Percentiles rank a stretch among this genome's conserved stretches.
Evolutionary conservation across 2,113 vertebrate genomes (phyloP).

Genomic region (Barbus barbus): DNA sequence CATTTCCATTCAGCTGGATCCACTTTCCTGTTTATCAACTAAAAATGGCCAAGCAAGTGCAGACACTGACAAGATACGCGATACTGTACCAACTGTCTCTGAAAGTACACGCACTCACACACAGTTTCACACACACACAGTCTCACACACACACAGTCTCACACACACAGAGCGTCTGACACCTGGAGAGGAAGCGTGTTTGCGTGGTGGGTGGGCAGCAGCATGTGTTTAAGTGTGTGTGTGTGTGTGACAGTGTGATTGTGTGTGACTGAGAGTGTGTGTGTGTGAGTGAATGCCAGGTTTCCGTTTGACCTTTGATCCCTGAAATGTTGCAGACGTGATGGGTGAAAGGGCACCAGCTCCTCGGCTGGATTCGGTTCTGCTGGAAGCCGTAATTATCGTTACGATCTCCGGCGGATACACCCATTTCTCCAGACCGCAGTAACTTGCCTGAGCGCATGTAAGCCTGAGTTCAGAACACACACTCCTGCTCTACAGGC

Average conservation of each 20-base stretch:
- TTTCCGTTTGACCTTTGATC: slow-evolving; percentile 25
- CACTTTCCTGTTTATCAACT: too few species aligned
- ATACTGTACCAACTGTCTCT: too few species aligned
- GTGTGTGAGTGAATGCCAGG: neutral
- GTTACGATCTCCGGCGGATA: slow-evolving; percentile 12
- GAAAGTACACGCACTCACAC: slow-evolving; percentile 27
- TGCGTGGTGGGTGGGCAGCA: slow-evolving; percentile 33
- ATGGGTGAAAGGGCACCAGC: neutral
- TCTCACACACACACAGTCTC: too few species aligned
- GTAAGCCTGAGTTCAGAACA: neutral
- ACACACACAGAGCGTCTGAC: too few species aligned
- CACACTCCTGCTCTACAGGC: neutral
- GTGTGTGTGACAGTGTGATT: neutral
- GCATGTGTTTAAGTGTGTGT: neutral
- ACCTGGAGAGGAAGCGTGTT: too few species aligned
- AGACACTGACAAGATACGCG: too few species aligned
- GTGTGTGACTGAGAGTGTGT: neutral
- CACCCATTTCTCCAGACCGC: neutral
- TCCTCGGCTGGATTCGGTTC: neutral
- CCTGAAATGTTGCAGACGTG: slow-evolving; percentile 18
- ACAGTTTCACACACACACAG: neutral
- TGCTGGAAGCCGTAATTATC: slow-evolving; percentile 14
- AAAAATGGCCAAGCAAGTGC: too few species aligned
- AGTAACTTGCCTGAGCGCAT: slow-evolving; percentile 1
- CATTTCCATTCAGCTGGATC: too few species aligned